Evolutionary conservation across 2,113 vertebrate genomes (phyloP).

Genomic region (Recurvirostra avosetta): DNA sequence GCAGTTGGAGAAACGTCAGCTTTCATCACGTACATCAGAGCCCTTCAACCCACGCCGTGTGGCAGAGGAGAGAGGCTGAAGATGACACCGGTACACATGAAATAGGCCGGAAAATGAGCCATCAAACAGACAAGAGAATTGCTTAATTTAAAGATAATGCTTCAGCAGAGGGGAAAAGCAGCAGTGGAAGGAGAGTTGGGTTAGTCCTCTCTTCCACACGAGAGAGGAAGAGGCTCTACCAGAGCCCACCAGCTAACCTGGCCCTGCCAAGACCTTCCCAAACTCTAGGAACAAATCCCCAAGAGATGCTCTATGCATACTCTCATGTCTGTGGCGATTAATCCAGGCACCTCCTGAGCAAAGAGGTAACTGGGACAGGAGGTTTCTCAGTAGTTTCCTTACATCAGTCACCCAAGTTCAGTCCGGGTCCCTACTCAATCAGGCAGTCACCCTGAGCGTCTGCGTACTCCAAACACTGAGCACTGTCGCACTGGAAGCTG

Average conservation of each 20-base stretch:
- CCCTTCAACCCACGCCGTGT: not conserved
- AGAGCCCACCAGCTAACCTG: not conserved
- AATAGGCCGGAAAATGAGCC: not conserved
- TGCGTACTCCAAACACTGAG: fast-evolving
- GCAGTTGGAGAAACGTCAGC: not conserved
- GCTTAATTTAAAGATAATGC: not conserved
- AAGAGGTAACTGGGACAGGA: fast-evolving
- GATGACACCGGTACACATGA: not conserved
- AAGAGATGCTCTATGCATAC: too few species aligned
- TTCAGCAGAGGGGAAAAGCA: not conserved
- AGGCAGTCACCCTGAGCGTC: not conserved
- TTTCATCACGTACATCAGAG: not conserved
- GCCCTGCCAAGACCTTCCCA: not conserved
- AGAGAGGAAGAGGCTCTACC: not conserved
- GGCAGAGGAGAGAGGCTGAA: not conserved
- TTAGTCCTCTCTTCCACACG: not conserved
- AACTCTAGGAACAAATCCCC: not conserved
- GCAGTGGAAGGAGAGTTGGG: not conserved
- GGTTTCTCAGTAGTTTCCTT: not conserved
- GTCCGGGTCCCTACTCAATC: not conserved
- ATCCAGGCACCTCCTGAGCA: too few species aligned
- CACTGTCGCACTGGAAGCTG: not conserved
- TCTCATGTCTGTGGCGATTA: fast-evolving
- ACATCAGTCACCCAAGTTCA: too few species aligned
- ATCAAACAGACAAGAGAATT: not conserved